A percentile compares a stretch with the other conserved stretches of the same genome.
Conservation (phyloP, 2,797 vertebrate genomes). For the Pangasius krempfi region DNA sequence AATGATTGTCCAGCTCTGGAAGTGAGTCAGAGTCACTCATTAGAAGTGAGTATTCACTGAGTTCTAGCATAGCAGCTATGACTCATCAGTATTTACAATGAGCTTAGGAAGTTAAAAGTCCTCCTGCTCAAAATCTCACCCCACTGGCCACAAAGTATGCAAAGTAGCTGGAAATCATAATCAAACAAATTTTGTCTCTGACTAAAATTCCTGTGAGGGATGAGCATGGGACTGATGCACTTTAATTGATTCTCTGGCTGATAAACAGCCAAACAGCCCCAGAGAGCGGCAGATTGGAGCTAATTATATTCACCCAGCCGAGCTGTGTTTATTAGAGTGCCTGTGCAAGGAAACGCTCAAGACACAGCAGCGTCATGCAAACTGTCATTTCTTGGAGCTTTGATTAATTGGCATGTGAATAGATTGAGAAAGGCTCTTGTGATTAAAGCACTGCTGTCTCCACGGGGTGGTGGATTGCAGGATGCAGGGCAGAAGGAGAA, state of each 20-base stretch:
- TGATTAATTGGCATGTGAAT: slow-evolving; percentile 58
- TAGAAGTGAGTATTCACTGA: background rate
- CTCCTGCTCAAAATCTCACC: background rate
- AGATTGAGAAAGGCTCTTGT: slow-evolving; percentile 53
- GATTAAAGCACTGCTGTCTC: slow-evolving; percentile 52
- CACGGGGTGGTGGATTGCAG: background rate
- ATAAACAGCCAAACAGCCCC: slow-evolving; percentile 41
- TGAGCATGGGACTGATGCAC: slow-evolving; percentile 22
- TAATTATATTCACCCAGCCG: slow-evolving; percentile 39
- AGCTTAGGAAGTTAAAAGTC: background rate
- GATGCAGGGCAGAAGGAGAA: background rate
- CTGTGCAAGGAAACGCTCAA: slow-evolving; percentile 38
- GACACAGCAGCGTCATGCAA: slow-evolving; percentile 52
- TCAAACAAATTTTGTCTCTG: slow-evolving; percentile 16
- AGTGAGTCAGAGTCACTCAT: background rate
- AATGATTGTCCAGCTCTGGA: background rate
- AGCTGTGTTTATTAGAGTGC: slow-evolving; percentile 19
- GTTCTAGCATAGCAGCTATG: background rate
- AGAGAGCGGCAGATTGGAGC: slow-evolving; percentile 26
- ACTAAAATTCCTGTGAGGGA: slow-evolving; percentile 19
- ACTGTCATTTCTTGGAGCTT: slow-evolving; percentile 48
- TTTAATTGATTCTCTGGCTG: slow-evolving; percentile 42
- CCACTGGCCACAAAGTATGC: too few relatives aligned
- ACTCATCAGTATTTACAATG: slow-evolving; percentile 42
- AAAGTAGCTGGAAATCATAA: slow-evolving; percentile 11